A percentile compares a stretch with the other conserved stretches of the same genome.
Conservation (phyloP, 2,888 invertebrate genomes). For the Pseudococcus jackbeardsleyi region DNA sequence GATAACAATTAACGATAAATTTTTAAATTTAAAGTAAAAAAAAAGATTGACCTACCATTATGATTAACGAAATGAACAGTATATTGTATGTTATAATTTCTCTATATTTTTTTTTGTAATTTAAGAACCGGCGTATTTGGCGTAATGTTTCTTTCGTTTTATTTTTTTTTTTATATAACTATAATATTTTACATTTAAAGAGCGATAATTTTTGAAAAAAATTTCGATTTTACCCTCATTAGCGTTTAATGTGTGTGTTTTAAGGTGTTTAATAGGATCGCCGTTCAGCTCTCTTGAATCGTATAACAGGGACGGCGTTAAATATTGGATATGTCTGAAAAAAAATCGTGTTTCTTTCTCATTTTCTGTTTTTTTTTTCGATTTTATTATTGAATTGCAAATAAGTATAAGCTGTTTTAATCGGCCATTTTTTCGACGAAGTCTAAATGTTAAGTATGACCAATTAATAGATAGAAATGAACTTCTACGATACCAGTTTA, state of each 20-base stretch:
- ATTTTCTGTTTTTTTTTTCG: neutral
- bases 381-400: neutral
- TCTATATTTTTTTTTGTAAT: neutral
- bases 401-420: neutral
- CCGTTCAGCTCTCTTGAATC: constrained; percentile 46
- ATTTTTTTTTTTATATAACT: neutral
- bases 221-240: constrained; percentile 37
- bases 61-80: constrained; percentile 50
- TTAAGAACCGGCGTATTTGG: constrained; percentile 36
- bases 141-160: neutral
- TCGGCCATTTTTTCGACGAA: constrained; percentile 50
- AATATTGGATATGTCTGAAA: neutral
- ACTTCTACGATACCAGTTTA: constrained; percentile 30
- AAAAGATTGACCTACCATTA: constrained; percentile 22
- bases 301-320: constrained; percentile 16
- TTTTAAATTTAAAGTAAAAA: constrained; percentile 20
- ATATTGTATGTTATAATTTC: constrained; percentile 2
- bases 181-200: constrained; percentile 10
- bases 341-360: neutral
- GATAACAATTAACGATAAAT: constrained; percentile 20
- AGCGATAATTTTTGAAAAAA: constrained; percentile 36
- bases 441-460: constrained; percentile 38
- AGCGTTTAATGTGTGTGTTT: constrained; percentile 4
- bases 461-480: constrained; percentile 13
- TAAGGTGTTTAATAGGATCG: neutral